phyloP scores from a whole-genome alignment of 2,113 vertebrate genomes.

The Corythornis madagascariensis region DNA sequence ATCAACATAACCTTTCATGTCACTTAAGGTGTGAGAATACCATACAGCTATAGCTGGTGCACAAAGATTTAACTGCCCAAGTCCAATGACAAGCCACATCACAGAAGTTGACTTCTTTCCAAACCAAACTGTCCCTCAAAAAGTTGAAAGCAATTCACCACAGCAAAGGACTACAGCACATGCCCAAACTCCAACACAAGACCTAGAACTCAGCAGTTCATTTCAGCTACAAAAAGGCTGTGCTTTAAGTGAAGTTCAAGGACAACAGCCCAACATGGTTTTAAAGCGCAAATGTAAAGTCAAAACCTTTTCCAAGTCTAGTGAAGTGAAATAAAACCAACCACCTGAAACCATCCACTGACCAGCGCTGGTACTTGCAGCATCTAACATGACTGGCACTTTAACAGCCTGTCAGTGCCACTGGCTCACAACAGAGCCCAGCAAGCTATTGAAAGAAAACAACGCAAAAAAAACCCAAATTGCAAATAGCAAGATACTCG shows the following conservation, averaged over 20 bases:
- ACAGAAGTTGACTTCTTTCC: background rate
- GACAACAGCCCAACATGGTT: background rate
- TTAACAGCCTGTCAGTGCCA: background rate
- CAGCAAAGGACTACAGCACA: background rate
- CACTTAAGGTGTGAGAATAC: background rate
- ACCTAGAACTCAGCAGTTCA: background rate
- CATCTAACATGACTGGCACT: background rate
- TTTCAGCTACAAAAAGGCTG: background rate
- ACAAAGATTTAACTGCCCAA: background rate
- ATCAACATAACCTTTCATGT: background rate
- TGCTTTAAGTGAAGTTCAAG: background rate
- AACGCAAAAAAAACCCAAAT: background rate
- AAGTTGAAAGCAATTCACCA: background rate
- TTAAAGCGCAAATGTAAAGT: background rate
- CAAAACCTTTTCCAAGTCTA: background rate
- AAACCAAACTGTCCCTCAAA: background rate
- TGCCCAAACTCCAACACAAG: background rate
- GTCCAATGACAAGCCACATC: background rate
- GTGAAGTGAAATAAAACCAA: background rate
- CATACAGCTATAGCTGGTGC: background rate
- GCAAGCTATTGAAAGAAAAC: background rate
- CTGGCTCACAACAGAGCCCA: background rate
- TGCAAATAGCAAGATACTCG: background rate
- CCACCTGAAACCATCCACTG: accelerated
- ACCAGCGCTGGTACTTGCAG: background rate